These are phyloP conservation scores for Hanleya hanleyi DNA, from an alignment of 2,888 invertebrate genomes.

Conservation along the genomic window DNA sequence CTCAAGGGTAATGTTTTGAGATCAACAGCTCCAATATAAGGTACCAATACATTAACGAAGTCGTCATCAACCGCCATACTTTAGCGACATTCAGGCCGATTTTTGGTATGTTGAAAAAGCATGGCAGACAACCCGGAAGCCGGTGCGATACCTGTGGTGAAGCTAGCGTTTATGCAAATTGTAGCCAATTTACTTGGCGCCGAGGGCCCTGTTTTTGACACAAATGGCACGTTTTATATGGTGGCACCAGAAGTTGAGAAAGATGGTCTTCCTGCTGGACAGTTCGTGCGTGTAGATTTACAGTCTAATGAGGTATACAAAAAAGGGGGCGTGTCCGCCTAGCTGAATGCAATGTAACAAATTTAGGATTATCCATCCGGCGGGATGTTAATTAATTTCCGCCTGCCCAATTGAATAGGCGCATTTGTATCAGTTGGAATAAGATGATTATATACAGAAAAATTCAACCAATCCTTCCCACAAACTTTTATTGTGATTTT, in stretches of 20 bases:
- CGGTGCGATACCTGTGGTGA: slow-evolving; percentile 5
- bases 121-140: neutral
- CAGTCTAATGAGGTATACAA: slow-evolving; percentile 37
- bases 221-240: slow-evolving; percentile 57
- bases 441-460: too few relatives aligned
- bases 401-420: too few relatives aligned
- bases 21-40: too few relatives aligned
- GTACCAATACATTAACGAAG: too few relatives aligned
- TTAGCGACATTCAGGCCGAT: neutral
- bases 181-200: slow-evolving; percentile 51
- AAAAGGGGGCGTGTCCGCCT: slow-evolving; percentile 7
- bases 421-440: too few relatives aligned
- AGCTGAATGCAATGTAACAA: too few relatives aligned
- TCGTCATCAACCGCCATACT: too few relatives aligned
- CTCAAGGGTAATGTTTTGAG: too few relatives aligned
- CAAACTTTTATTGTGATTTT: too few relatives aligned
- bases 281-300: slow-evolving; percentile 54
- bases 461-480: too few relatives aligned
- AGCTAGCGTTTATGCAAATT: slow-evolving; percentile 55
- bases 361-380: too few relatives aligned
- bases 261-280: slow-evolving; percentile 51
- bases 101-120: neutral
- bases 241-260: slow-evolving; percentile 61
- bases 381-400: too few relatives aligned
- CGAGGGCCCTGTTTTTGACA: slow-evolving; percentile 67